These are phyloP conservation scores for Tragelaphus scriptus DNA, from an alignment of 2,113 vertebrate species.

Conservation along the genomic window DNA sequence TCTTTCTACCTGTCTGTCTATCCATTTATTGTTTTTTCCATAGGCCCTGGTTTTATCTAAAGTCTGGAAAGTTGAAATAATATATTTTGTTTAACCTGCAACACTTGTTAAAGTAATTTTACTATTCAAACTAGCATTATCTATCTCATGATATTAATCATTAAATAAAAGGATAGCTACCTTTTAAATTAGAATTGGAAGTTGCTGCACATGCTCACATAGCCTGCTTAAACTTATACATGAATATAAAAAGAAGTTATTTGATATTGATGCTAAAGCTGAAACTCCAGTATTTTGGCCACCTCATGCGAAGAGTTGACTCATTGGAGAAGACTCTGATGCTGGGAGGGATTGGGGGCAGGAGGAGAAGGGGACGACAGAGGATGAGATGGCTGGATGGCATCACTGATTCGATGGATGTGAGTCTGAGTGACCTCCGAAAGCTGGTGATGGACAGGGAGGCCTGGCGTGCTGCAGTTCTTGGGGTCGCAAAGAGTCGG, in stretches of 20 bases:
- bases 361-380: too few species aligned
- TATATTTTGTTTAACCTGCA: background rate
- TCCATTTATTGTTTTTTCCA: background rate
- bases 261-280: background rate
- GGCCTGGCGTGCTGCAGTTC: too few species aligned
- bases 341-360: too few species aligned
- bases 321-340: too few species aligned
- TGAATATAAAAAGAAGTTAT: background rate
- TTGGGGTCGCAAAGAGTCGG: too few species aligned
- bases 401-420: too few species aligned
- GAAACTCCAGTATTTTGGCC: too few species aligned
- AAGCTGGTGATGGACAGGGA: too few species aligned
- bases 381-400: too few species aligned
- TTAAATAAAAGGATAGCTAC: background rate
- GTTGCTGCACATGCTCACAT: background rate
- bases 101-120: background rate
- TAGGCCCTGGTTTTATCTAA: background rate
- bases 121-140: background rate
- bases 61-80: background rate
- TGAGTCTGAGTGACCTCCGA: too few species aligned
- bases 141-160: background rate
- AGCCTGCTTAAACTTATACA: background rate
- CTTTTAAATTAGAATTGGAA: background rate
- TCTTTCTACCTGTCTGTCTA: background rate
- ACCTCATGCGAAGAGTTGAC: too few species aligned